Base-by-base conservation (phyloP, 2,113 vertebrate genomes). In the Haemorhous mexicanus region DNA sequence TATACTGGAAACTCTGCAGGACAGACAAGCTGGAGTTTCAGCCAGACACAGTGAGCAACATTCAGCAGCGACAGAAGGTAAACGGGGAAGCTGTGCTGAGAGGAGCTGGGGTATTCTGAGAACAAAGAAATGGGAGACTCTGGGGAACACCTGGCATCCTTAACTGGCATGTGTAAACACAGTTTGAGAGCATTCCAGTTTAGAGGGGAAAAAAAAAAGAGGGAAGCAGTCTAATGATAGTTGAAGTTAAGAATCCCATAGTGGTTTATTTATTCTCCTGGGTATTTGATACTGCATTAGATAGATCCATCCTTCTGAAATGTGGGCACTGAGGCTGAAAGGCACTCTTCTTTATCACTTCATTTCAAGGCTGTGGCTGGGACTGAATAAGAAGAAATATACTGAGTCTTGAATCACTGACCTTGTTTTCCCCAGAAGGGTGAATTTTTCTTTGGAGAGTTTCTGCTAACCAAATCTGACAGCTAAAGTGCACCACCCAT, bases 21-120 rank as follows among this genome's bases (percentile, higher is more conserved):
- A 99, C 99, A 1, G 99, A 99, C 97, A 99, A 99, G 95, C 97
- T 99, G 97, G 99, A 99, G 97, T 99, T 99, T 80, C 99, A 99
- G 96, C 99, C 99, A 0, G 99, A 99, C 79, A 98, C 99, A 1
- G 98, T 99, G 97, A 99, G 98, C 96, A 98, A 98, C 94, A 97
- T 99, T 86, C 99, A 99, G 97, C 99, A 99, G 96, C 98, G 99
- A 58, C 99, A 99, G 97, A 99, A 99, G 98, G 99, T 99, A 95
- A 98, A 96, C 76, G 49, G 26, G 86, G 61, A 75, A 66, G 49
- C 49, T 90, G 44, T 56, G n/a, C n/a, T 58, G 85, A 63, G 76
- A 83, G 43, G 46, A 84, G 16, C 30, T 87, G 53, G 39, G 44
- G n/a, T 75, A 35, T 86, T 93, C 61, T 81, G 56, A 87, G 14